phyloP scores from a whole-genome alignment of 2,113 vertebrate genomes.

The Strix uralensis region DNA sequence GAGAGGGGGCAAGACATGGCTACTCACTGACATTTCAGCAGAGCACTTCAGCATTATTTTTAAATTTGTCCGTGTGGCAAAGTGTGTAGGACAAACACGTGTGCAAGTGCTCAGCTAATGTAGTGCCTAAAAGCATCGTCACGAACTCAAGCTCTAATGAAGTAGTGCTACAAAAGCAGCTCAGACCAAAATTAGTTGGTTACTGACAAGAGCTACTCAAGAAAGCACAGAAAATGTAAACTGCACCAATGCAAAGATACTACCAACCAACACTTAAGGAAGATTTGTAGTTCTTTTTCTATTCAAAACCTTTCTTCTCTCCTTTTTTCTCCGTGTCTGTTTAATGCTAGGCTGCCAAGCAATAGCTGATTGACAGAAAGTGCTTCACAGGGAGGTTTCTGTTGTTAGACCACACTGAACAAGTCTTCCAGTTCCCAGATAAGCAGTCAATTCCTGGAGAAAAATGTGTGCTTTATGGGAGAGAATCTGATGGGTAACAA shows the following conservation, averaged over 20 bases:
- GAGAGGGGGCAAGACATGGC: background rate
- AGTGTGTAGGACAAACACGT: background rate
- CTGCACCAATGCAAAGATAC: background rate
- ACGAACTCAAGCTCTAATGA: background rate
- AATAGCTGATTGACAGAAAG: background rate
- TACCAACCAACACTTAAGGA: background rate
- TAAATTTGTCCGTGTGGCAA: rapidly evolving
- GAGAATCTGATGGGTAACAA: background rate
- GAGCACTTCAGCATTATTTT: background rate
- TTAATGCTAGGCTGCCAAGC: background rate
- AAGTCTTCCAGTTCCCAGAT: background rate
- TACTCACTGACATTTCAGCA: background rate
- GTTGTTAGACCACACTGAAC: background rate
- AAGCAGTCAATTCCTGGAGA: background rate
- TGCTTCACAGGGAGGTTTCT: background rate
- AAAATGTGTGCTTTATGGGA: background rate
- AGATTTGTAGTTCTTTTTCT: background rate
- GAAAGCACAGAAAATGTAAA: background rate
- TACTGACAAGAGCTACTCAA: background rate
- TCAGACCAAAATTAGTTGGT: background rate
- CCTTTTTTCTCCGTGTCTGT: background rate
- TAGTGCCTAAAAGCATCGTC: background rate
- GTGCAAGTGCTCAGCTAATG: background rate
- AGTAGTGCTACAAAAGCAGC: background rate
- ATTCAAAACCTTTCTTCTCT: background rate